Percentiles rank a stretch among this genome's conserved stretches.
Evolutionary conservation across 2,888 invertebrate genomes (phyloP).

Genomic region (Athetis lepigone): DNA sequence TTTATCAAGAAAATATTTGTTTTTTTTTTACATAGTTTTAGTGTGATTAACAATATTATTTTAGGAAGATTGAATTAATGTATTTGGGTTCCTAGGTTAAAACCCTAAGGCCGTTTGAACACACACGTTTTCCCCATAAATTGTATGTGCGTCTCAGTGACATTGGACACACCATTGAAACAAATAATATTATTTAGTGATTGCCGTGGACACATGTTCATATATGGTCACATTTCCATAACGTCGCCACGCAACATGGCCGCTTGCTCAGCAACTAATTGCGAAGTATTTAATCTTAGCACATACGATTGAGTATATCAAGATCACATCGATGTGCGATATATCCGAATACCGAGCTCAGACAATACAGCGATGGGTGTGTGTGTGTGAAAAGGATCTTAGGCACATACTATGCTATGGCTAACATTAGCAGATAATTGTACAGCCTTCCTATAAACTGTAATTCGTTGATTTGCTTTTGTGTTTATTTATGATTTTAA

Average conservation of each 20-base stretch:
- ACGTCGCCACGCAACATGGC: too few species aligned
- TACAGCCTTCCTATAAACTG: constrained; percentile 9
- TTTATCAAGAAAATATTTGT: too few species aligned
- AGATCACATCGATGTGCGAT: too few species aligned
- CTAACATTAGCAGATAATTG: constrained; percentile 14
- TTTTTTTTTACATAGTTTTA: too few species aligned
- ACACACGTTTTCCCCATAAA: neutral
- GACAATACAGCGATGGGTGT: neutral
- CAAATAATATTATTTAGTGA: too few species aligned
- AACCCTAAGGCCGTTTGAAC: neutral
- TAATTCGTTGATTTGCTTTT: constrained; percentile 28
- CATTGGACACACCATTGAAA: too few species aligned
- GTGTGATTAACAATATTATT: neutral
- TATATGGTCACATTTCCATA: too few species aligned
- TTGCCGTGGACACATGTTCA: too few species aligned
- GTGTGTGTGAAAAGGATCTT: neutral
- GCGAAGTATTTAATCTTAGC: too few species aligned
- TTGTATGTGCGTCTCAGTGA: neutral
- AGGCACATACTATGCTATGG: constrained; percentile 18
- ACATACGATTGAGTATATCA: too few species aligned
- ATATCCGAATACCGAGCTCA: too few species aligned
- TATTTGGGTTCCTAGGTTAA: constrained; percentile 32
- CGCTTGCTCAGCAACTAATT: too few species aligned
- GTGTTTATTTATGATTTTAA: constrained; percentile 9
- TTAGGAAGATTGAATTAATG: neutral